phyloP scores from a whole-genome alignment of 2,888 invertebrate species.

The Mantis religiosa region DNA sequence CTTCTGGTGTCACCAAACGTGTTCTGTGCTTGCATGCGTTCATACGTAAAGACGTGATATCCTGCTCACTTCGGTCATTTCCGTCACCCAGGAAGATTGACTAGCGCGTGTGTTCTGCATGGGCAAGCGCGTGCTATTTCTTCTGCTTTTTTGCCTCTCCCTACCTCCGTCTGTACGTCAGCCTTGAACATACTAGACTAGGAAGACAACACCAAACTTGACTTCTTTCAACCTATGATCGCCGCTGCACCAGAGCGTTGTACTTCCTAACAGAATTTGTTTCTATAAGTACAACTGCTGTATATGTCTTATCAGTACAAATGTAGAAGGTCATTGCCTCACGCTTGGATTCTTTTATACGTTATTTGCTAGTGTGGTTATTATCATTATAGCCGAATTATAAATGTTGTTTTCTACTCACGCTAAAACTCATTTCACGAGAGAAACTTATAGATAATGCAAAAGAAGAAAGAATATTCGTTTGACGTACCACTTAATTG shows the following conservation, averaged over 20 bases:
- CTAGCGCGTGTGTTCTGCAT: not conserved
- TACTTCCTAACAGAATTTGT: not conserved
- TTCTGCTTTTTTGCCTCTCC: not conserved
- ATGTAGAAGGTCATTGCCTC: not conserved
- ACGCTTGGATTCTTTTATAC: not conserved
- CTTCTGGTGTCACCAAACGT: constrained; percentile 27
- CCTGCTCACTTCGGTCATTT: not conserved
- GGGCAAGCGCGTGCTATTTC: not conserved
- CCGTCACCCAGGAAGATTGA: not conserved
- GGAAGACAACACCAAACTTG: not conserved
- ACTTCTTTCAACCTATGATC: not conserved
- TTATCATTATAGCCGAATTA: not conserved
- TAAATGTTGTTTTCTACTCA: not conserved
- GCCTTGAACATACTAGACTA: not conserved
- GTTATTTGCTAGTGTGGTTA: not conserved
- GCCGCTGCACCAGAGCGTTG: not conserved
- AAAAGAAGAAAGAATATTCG: not conserved
- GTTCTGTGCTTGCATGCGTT: not conserved
- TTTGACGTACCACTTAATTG: not conserved
- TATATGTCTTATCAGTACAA: not conserved
- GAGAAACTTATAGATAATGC: too few species aligned
- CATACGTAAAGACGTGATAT: not conserved
- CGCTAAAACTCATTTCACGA: not conserved
- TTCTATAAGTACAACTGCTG: not conserved
- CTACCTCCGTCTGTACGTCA: not conserved